These are phyloP conservation scores for Lateolabrax maculatus DNA, from an alignment of 2,797 vertebrate species.

Conservation along the genomic window DNA sequence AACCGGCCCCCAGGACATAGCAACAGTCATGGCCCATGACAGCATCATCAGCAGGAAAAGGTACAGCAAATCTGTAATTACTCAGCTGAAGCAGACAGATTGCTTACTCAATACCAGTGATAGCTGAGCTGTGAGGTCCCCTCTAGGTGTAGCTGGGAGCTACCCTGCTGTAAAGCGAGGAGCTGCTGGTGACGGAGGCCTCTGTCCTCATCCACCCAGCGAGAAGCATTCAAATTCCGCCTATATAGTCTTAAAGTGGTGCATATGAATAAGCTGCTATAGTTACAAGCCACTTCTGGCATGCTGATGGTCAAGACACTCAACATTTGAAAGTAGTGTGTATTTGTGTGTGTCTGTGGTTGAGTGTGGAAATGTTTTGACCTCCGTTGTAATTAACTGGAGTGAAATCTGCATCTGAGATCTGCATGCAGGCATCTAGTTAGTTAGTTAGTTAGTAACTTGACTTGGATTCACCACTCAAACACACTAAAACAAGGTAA, in stretches of 20 bases:
- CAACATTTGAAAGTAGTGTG: not conserved
- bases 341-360: not conserved
- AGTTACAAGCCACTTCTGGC: slow-evolving; percentile 28
- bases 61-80: slow-evolving; percentile 74
- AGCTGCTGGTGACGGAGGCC: slow-evolving; percentile 37
- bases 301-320: not conserved
- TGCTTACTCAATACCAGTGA: slow-evolving; percentile 68
- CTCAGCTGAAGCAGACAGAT: slow-evolving; percentile 72
- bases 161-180: slow-evolving; percentile 50
- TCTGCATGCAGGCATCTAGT: slow-evolving; percentile 6
- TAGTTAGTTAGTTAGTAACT: slow-evolving; percentile 3
- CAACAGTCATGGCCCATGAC: slow-evolving; percentile 63
- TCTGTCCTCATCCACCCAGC: slow-evolving; percentile 21
- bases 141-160: slow-evolving; percentile 59
- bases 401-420: slow-evolving; percentile 1
- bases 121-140: slow-evolving; percentile 49
- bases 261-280: slow-evolving; percentile 24
- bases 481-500: not conserved
- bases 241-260: slow-evolving; percentile 4
- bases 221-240: slow-evolving; percentile 51
- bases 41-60: slow-evolving; percentile 79
- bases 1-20: slow-evolving; percentile 57
- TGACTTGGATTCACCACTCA: not conserved
- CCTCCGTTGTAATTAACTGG: not conserved
- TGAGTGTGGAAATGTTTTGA: not conserved